These are phyloP conservation scores for Polydrusus tereticollis DNA, from an alignment of 2,888 invertebrate species.

Conservation along the genomic window DNA sequence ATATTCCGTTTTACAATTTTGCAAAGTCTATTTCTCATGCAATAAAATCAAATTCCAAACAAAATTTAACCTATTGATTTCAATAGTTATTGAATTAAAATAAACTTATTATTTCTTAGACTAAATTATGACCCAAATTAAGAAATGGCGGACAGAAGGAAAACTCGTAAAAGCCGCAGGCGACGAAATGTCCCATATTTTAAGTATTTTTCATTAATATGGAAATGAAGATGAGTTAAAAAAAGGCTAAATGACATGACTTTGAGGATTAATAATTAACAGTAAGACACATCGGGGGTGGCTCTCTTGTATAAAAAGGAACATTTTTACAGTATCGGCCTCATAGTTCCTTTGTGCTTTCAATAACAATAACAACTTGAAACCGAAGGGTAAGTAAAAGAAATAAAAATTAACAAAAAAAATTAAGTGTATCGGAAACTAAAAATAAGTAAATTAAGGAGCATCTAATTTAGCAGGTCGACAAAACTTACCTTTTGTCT, in stretches of 20 bases:
- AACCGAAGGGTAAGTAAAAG: slow-evolving; percentile 25
- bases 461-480: no score
- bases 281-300: slow-evolving; percentile 27
- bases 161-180: slow-evolving; percentile 8
- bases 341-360: slow-evolving; percentile 27
- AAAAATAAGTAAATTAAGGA: no score
- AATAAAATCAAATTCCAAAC: no score
- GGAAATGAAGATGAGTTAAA: slow-evolving; percentile 34
- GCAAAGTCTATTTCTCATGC: no score
- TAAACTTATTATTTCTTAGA: neutral
- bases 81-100: no score
- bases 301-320: slow-evolving; percentile 35
- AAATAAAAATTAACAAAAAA: neutral
- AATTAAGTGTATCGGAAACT: no score
- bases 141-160: neutral
- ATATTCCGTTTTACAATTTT: no score
- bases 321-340: neutral
- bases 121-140: neutral
- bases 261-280: slow-evolving; percentile 35
- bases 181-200: slow-evolving; percentile 27
- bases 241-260: slow-evolving; percentile 30
- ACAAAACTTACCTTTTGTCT: no score
- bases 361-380: slow-evolving; percentile 6
- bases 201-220: slow-evolving; percentile 45
- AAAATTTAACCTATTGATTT: no score